Evolutionary conservation across 2,797 vertebrate genomes (phyloP), one percentile per base, ranked within the genome.

Genomic region (Sebastes hopkinsi): DNA sequence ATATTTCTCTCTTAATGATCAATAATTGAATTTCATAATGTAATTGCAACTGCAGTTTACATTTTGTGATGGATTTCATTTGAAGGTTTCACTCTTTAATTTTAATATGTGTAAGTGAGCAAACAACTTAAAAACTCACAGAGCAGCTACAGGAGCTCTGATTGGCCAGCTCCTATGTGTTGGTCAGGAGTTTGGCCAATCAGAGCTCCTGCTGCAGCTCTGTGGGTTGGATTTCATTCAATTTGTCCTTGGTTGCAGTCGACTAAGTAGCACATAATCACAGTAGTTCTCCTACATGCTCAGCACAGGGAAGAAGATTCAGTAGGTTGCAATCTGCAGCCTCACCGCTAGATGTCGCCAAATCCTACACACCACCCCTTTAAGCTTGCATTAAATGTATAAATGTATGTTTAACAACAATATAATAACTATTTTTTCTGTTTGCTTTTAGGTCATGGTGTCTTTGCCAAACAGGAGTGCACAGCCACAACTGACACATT

Each of bases 401-500:
- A 10, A 25, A 27, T 23, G 10, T 42, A 23, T 38, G 16, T n/a
- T 38, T 3, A 64, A 12, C 20, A 56, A 1, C 34, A 60, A 54
- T 29, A 4, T 10, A 12, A 38, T 10, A 1, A 29, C 8, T 20
- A 0, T 56, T 11, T 12, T 29, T 46, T 58, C 9, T 59, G 32
- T 42, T 42, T 42, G 25, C 22, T 22, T 80, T 11, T 20, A 91
- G 89, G 8, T 25, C 25, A 36, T 3, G 92, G 93, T 1, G 66
- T 94, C 6, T 29, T 61, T 23, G 22, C 8, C 22, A 8, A 25
- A 12, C 13, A 16, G 7, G 1, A 3, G 0, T 94, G 94, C 16
- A 85, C 54, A 10, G 0, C 3, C 10, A 67, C 1, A 4, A 8
- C 0, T 0, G 12, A 94, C 86, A 56, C 81, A 0, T 3, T 87